Evolutionary conservation across 2,888 invertebrate species (phyloP), one percentile per base, ranked within the genome.

Genomic region (Ormyrus nitidulus): DNA sequence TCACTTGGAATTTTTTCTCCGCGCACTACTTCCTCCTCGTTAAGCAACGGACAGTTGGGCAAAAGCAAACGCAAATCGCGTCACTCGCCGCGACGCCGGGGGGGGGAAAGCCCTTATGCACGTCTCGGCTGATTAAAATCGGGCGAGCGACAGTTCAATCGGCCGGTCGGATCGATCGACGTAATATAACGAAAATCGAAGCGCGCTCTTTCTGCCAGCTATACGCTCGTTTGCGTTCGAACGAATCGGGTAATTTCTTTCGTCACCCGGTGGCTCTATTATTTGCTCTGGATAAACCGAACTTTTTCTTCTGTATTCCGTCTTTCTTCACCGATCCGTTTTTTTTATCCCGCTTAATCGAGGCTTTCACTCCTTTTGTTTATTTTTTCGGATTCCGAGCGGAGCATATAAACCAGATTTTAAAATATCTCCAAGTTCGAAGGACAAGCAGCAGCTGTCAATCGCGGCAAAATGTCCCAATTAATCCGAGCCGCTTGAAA

Each of bases 161-260:
- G 65, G 13, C 44, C 19, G 48, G 70, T 54, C 44, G 53, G 74
- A 68, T 74, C 19, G 19, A 19, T 19, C 69, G 13, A 19, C 64
- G 74, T 58, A 74, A 79, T 75, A 51, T 71, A 75, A 79, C n/a
- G 54, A 70, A 79, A 75, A 79, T 75, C 53, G 58, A 62, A 64
- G 49, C 19, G 51, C 46, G 54, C 54, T 66, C 61, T 66, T 68
- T 72, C 34, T 49, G 10, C 2, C 19, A 66, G 19, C 19, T 19
- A 59, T 19, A 59, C 51, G 46, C 46, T 19, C 44, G 70, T 53
- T 65, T 58, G 70, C 19, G 1, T 19, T 72, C 59, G 62, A 65
- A 64, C 70, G 77, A 71, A 71, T 71, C 58, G 59, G 71, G 71
- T 71, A 59, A 19, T 65, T 77, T 71, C 13, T 79, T 79, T 69